Base-by-base conservation (phyloP, 2,888 invertebrate species). In the Philhelius pedissequus region DNA sequence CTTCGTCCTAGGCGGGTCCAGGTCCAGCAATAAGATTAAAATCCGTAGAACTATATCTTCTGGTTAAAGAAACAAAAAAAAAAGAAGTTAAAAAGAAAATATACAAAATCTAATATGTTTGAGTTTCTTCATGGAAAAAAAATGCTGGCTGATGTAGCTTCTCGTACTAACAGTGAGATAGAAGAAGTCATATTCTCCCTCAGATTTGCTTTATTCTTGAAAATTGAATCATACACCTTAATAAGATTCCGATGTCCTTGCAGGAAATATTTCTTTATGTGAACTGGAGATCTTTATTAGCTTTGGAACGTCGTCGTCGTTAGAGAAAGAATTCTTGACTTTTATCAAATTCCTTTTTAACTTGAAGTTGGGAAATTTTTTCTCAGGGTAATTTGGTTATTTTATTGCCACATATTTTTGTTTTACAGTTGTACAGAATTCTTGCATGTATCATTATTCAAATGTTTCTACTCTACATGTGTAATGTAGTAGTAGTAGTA, bases 181-280 rank as follows among this genome's bases (percentile, higher is more conserved):
- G n/a, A 4, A 18, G 20, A 35, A 56, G 35, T 56, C 56, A 13
- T 43, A 32, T 15, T 25, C 27, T 50, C 48, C 40, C 27, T 69
- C 25, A 50, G 69, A 45, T 64, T 32, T 43, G 64, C 62, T 80
- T 32, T 48, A 18, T 62, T 66, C 27, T 35, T 62, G 22, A 58
- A 77, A 76, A 82, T 77, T 77, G 77, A 77, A 82, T 82, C 77
- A 77, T 77, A 73, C 77, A 77, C 77, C 73, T 77, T 77, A 77
- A 82, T 73, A 62, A 73, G 68, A 82, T 73, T 82, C 62, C 73
- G 32, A 82, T 77, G 77, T 73, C 69, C 62, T 77, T 77, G 73
- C 62, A 62, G 73, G 73, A 82, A 68, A 69, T 82, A 77, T 77
- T 82, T 68, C 73, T 62, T 30, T 54, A 27, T 68, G 25, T 68